Evolutionary conservation across 1,140 invertebrate genomes (phyloP), one percentile per base, ranked within the genome.

Genomic region (Sipha flava): DNA sequence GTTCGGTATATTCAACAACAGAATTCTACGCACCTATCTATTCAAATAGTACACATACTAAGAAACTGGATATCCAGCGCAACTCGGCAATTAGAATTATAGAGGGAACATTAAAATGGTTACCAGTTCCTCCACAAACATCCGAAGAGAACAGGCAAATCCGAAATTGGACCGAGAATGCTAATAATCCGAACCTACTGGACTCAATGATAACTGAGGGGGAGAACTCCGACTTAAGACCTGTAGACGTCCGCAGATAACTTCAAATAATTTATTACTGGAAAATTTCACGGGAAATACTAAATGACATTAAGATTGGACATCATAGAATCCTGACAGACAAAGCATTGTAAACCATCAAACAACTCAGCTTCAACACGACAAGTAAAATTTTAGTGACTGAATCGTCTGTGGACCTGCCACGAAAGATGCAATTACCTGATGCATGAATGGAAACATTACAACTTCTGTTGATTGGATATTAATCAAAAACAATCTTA

Each of bases 1-100:
- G 34, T 2, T 31, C 12, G 18, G n/a, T n/a, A n/a, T n/a, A n/a
- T n/a, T n/a, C n/a, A n/a, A n/a, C n/a, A n/a, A n/a, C n/a, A n/a
- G n/a, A n/a, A n/a, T n/a, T n/a, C n/a, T n/a, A n/a, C n/a, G n/a
- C n/a, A n/a, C n/a, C n/a, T n/a, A n/a, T n/a, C n/a, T n/a, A n/a
- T n/a, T n/a, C n/a, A n/a, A n/a, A n/a, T n/a, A 54, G 73, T 12
- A 16, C 18, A 43, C 75, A 79, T 68, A 62, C 66, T 3, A 80
- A 70, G 1, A 26, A 54, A 23, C 18, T 77, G 3, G 80, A 77
- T 80, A 47, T 16, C 6, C 31, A 34, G 18, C 68, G 77, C n/a
- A 77, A 80, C n/a, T 18, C 52, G 4, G 52, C 66, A 16, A 70
- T 64, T 4, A 54, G 73, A 34, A 79, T 34, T 14, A 57, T 79